These are phyloP conservation scores for Lysiphlebus fabarum DNA, from an alignment of 1,140 invertebrate genomes.

Conservation along the genomic window DNA sequence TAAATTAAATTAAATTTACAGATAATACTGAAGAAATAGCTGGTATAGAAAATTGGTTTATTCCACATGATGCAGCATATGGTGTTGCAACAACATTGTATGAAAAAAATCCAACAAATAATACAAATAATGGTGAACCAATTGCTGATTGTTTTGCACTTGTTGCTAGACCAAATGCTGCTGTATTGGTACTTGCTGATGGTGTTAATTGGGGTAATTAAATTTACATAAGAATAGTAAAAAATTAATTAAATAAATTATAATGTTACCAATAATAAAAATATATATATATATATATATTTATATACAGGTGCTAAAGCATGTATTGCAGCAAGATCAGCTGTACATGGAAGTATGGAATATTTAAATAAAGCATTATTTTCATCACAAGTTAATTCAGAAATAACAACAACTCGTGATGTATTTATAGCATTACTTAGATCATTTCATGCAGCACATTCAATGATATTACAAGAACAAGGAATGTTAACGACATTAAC, in stretches of 20 bases:
- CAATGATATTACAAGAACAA: conserved; percentile 80
- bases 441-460: conserved; percentile 85
- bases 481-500: conserved; percentile 86
- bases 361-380: conserved; percentile 80
- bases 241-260: not conserved
- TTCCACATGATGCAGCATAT: conserved; percentile 64
- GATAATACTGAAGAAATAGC: conserved; percentile 52
- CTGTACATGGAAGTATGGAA: conserved; percentile 82
- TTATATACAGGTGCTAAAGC: conserved; percentile 68
- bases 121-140: conserved; percentile 76
- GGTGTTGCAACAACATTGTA: conserved; percentile 73
- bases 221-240: not conserved
- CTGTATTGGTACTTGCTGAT: conserved; percentile 82
- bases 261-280: not conserved
- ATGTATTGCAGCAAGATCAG: conserved; percentile 81
- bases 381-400: conserved; percentile 40
- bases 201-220: conserved; percentile 88
- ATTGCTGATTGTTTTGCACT: conserved; percentile 89
- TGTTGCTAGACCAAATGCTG: conserved; percentile 74
- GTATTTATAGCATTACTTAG: conserved; percentile 76
- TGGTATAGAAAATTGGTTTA: conserved; percentile 68
- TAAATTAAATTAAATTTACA: conserved; percentile 16
- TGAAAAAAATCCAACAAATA: conserved; percentile 74
- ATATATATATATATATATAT: not conserved
- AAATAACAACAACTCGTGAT: conserved; percentile 55